Evolutionary conservation across 2,113 vertebrate genomes (phyloP).

Genomic region (Ploceus nigricollis): DNA sequence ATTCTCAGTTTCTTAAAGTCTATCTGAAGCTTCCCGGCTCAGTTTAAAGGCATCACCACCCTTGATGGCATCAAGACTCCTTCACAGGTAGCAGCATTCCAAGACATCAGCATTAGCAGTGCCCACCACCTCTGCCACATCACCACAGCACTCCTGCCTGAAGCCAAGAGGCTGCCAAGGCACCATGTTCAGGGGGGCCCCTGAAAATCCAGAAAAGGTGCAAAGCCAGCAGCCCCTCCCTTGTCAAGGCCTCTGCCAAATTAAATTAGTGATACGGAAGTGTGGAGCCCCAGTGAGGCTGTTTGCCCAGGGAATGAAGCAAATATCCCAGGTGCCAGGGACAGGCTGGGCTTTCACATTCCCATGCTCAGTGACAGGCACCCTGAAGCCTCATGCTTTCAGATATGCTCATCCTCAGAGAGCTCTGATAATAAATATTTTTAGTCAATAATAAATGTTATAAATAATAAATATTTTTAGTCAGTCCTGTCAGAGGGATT

Average conservation of each 20-base stretch:
- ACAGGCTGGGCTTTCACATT: not conserved
- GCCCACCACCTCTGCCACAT: not conserved
- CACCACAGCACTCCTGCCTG: not conserved
- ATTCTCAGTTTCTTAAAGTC: not conserved
- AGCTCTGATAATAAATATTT: not conserved
- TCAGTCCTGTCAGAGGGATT: not conserved
- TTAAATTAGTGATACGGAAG: not conserved
- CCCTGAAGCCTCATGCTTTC: accelerated
- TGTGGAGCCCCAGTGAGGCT: not conserved
- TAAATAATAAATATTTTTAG: not conserved
- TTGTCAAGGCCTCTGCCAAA: not conserved
- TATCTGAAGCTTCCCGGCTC: not conserved
- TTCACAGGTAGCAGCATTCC: not conserved
- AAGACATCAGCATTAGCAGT: not conserved
- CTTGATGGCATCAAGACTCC: not conserved
- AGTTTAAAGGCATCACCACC: not conserved
- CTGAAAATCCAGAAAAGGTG: not conserved
- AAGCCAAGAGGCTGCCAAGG: not conserved
- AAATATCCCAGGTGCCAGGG: not conserved
- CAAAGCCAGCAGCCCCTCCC: not conserved
- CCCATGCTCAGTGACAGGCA: accelerated
- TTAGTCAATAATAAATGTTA: not conserved
- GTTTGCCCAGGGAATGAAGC: conserved; percentile 4
- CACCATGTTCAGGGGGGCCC: not conserved
- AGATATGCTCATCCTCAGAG: accelerated